Evolutionary conservation across 2,888 invertebrate genomes (phyloP), one percentile per base, ranked within the genome.

Genomic region (Synergus umbraculus): DNA sequence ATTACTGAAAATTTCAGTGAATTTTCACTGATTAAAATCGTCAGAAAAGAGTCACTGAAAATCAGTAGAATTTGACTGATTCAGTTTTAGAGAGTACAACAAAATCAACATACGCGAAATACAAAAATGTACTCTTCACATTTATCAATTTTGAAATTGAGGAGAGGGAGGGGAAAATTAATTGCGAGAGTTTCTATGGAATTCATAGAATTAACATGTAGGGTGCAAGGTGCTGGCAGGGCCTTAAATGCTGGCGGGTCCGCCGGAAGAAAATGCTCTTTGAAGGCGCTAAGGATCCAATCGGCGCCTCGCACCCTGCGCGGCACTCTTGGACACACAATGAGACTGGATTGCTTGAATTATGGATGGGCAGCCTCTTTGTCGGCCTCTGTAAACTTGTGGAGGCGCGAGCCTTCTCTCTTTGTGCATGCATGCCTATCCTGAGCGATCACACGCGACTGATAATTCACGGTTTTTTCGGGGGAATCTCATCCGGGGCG

Each of bases 361-460:
- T 90, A 90, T 90, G 90, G 90, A 90, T 90, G 90, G 86, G 87
- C 87, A 82, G 85, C 79, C 85, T 86, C 89, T 89, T 89, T 90
- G 89, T 89, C 87, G 87, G 89, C 83, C 86, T 83, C 83, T 82
- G 83, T 84, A 82, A 78, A 78, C 78, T 81, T 83, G 81, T 82
- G 82, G 79, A 82, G 81, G 73, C 76, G 60, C 67, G 79, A 79
- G 78, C 69, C 73, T 82, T 83, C 77, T 67, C 66, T 67, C 22
- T 67, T 67, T 76, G 73, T 76, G 78, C 79, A 78, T 81, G 76
- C 77, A 79, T 79, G 81, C 83, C 84, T 83, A 81, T 81, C 79
- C 79, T 82, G 82, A 79, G 82, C 81, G 90, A 90, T 90, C 89
- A 89, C 89, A 88, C 87, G 88, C 90, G 87, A 87, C 87, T 87